Evolutionary conservation across 2,888 invertebrate species (phyloP).

Genomic region (Phanerotoma sp.): DNA sequence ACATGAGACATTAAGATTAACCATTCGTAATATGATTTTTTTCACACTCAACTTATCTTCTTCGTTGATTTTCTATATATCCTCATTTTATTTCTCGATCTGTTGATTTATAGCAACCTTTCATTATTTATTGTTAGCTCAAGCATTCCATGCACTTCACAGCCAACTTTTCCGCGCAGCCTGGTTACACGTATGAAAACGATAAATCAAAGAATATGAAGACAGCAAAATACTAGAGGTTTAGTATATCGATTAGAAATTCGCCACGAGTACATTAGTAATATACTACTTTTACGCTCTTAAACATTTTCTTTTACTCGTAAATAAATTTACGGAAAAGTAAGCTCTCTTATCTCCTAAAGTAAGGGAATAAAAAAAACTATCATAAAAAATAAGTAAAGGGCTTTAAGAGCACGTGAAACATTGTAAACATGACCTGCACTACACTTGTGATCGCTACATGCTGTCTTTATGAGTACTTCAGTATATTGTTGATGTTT

Average conservation of each 20-base stretch:
- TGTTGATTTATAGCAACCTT: slow-evolving; percentile 1
- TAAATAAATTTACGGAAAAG: too few relatives aligned
- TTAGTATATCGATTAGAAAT: too few relatives aligned
- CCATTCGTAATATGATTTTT: not conserved
- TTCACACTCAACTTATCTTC: not conserved
- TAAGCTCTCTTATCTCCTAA: too few relatives aligned
- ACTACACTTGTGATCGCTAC: slow-evolving; percentile 25
- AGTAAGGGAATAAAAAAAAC: slow-evolving; percentile 15
- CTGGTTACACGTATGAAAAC: slow-evolving; percentile 16
- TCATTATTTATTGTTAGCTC: not conserved
- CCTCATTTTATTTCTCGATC: slow-evolving; percentile 13
- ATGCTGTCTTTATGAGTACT: slow-evolving; percentile 15
- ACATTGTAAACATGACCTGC: slow-evolving; percentile 37
- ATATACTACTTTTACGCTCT: too few relatives aligned
- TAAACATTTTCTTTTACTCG: too few relatives aligned
- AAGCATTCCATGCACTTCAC: not conserved
- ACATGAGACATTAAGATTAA: not conserved
- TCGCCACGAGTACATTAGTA: too few relatives aligned
- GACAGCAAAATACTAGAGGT: too few relatives aligned
- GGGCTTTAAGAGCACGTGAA: slow-evolving; percentile 16
- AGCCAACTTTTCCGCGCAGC: slow-evolving; percentile 4
- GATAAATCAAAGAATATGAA: slow-evolving; percentile 4
- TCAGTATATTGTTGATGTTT: slow-evolving; percentile 5
- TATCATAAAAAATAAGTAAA: too few relatives aligned
- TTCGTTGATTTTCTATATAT: not conserved